phyloP scores from a whole-genome alignment of 1,140 invertebrate genomes.

The Zelostemma sp. region DNA sequence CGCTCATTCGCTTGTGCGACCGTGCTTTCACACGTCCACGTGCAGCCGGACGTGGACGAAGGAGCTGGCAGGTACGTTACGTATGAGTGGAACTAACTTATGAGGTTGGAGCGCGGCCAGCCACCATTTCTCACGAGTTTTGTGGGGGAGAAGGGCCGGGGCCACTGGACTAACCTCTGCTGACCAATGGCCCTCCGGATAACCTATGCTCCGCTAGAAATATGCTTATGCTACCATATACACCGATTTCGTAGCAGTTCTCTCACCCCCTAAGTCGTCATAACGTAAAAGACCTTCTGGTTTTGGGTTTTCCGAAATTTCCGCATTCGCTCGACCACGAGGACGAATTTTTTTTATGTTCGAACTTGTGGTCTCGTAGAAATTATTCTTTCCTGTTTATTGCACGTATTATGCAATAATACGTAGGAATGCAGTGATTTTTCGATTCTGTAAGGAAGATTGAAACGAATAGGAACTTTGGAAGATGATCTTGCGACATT shows the following conservation, averaged over 20 bases:
- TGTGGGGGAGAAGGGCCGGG: slow-evolving; percentile 18
- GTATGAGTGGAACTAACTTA: slow-evolving; percentile 61
- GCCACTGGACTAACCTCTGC: slow-evolving; percentile 42
- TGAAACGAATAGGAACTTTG: too few relatives aligned
- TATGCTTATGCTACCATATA: slow-evolving; percentile 9
- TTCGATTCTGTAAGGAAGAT: too few relatives aligned
- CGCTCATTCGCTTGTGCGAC: neutral
- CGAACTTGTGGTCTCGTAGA: too few relatives aligned
- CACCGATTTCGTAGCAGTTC: slow-evolving; percentile 2
- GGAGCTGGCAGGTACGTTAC: slow-evolving; percentile 57
- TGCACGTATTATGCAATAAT: too few relatives aligned
- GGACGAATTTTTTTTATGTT: too few relatives aligned
- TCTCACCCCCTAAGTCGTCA: too few relatives aligned
- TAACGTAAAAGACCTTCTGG: too few relatives aligned
- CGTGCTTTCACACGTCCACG: neutral
- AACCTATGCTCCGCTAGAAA: slow-evolving; percentile 47
- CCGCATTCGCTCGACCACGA: too few relatives aligned
- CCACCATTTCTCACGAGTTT: slow-evolving; percentile 59
- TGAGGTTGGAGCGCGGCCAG: slow-evolving; percentile 61
- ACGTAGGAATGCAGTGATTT: too few relatives aligned
- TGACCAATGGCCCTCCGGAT: slow-evolving; percentile 63
- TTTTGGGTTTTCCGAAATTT: too few relatives aligned
- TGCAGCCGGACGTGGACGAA: slow-evolving; percentile 3
- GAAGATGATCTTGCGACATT: too few relatives aligned
- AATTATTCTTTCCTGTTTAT: too few relatives aligned